Percentiles rank a stretch among this genome's conserved stretches.
Evolutionary conservation across 2,797 vertebrate genomes (phyloP).

Genomic region (Tauraco hartlaubi): DNA sequence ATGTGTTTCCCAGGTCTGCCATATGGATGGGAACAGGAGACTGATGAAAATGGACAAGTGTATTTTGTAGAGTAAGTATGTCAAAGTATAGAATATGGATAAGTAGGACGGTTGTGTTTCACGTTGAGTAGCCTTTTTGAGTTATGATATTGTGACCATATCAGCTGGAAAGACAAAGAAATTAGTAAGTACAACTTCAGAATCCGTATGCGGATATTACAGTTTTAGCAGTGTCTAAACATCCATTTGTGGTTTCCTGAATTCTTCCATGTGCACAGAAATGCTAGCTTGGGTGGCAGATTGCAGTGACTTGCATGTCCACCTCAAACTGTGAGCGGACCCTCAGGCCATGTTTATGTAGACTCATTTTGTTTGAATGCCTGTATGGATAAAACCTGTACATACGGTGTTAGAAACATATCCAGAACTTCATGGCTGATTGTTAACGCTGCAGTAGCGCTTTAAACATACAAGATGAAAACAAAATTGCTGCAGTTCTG

Average conservation of each 20-base stretch:
- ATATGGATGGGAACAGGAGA: conserved; percentile 98
- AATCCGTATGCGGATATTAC: background rate
- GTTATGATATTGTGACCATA: background rate
- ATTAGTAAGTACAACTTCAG: background rate
- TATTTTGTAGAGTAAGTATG: conserved; percentile 96
- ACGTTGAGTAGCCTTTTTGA: background rate
- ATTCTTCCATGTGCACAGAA: background rate
- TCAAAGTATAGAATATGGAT: background rate
- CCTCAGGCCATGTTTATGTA: background rate
- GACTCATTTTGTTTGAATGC: background rate
- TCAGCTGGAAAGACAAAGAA: background rate
- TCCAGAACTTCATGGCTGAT: background rate
- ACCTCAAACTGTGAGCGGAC: background rate
- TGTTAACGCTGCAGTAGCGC: background rate
- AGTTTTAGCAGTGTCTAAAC: background rate
- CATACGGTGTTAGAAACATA: background rate
- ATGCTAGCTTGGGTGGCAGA: background rate
- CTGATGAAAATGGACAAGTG: conserved; percentile 91
- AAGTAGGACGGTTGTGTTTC: background rate
- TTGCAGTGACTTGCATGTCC: background rate
- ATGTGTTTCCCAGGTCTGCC: conserved; percentile 87
- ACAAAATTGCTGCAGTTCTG: background rate
- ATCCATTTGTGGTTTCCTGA: background rate
- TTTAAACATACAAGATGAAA: background rate
- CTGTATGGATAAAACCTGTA: background rate